Conservation (phyloP, 2,113 vertebrate species). For the Nibea albiflora region DNA sequence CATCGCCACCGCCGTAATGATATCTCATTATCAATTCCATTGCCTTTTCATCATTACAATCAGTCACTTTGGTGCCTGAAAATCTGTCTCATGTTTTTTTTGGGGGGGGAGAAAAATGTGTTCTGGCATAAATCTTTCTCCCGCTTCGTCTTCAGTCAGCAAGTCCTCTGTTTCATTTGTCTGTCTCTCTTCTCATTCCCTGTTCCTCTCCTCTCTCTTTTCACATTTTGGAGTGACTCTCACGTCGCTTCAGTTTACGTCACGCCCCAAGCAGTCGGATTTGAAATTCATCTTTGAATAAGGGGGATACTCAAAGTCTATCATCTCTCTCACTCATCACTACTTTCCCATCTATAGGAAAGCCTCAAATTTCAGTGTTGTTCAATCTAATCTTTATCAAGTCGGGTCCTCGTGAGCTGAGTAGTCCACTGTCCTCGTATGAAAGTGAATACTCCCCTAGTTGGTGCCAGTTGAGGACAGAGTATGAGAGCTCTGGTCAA, state of each 20-base stretch:
- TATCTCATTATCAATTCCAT: conserved; percentile 46
- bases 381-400: not conserved
- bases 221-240: conserved; percentile 47
- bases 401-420: conserved; percentile 7
- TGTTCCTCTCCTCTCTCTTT: conserved; percentile 12
- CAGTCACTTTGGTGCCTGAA: conserved; percentile 44
- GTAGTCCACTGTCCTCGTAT: conserved; percentile 37
- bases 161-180: conserved; percentile 36
- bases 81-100: conserved; percentile 31
- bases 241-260: not conserved
- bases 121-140: not conserved
- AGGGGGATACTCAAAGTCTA: conserved; percentile 12
- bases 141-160: conserved; percentile 39
- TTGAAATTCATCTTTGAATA: conserved; percentile 55
- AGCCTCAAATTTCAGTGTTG: conserved; percentile 27
- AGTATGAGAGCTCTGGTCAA: conserved; percentile 18
- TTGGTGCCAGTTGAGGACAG: conserved; percentile 32
- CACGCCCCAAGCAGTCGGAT: conserved; percentile 21
- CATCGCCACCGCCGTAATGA: conserved; percentile 27
- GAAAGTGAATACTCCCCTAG: conserved; percentile 61
- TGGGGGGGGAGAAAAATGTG: not conserved
- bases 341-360: conserved; percentile 16
- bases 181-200: conserved; percentile 26
- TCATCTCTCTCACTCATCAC: conserved; percentile 27
- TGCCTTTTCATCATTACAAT: conserved; percentile 41